A percentile compares a stretch with the other conserved stretches of the same genome.
Conservation (phyloP, 2,113 vertebrate species). For the Cisticola juncidis region DNA sequence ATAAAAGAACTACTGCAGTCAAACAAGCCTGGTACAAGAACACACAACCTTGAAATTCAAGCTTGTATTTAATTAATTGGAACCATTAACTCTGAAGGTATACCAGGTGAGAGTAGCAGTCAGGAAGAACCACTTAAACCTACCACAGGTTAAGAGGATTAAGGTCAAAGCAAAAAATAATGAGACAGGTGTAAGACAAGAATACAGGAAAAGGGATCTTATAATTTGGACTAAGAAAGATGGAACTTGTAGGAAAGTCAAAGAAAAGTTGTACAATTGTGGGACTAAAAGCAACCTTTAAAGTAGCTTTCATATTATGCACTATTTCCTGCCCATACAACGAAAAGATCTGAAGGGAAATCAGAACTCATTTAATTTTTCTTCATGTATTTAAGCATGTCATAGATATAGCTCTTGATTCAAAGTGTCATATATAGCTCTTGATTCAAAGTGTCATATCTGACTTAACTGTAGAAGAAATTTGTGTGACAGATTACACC, state of each 20-base stretch:
- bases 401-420: neutral
- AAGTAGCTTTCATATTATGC: neutral
- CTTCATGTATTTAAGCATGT: neutral
- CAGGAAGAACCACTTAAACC: neutral
- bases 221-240: neutral
- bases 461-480: neutral
- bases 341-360: neutral
- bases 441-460: neutral
- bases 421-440: neutral
- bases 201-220: neutral
- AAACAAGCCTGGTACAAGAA: neutral
- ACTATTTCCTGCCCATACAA: neutral
- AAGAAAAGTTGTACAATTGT: neutral
- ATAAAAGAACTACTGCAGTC: neutral
- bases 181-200: neutral
- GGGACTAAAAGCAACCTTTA: neutral
- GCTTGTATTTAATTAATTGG: neutral
- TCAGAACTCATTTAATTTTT: neutral
- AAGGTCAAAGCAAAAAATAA: neutral
- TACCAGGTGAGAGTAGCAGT: neutral
- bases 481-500: rapidly evolving
- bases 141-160: neutral
- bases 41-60: neutral
- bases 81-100: neutral
- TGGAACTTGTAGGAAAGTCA: neutral